phyloP scores from a whole-genome alignment of 2,888 invertebrate species.

The Alentia gelatinosa region DNA sequence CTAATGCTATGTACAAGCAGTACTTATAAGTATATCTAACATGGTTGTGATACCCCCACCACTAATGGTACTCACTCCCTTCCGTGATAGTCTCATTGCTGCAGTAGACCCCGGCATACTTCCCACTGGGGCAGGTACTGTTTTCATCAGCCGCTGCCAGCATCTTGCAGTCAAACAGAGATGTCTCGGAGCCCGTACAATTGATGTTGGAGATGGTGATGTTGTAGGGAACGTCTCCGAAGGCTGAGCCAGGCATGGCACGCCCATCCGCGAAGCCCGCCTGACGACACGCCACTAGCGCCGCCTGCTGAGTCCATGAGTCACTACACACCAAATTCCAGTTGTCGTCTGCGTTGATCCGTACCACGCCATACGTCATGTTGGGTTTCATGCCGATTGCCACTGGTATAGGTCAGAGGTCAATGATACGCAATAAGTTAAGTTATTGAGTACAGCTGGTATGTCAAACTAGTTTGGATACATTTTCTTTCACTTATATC shows the following conservation, averaged over 20 bases:
- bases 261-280: conserved; percentile 11
- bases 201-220: conserved; percentile 25
- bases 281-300: conserved; percentile 31
- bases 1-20: too few species aligned
- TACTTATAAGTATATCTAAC: too few species aligned
- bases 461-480: background rate
- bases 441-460: background rate
- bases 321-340: conserved; percentile 36
- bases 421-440: background rate
- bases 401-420: conserved; percentile 29
- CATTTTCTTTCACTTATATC: too few species aligned
- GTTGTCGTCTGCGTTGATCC: background rate
- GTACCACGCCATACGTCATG: conserved; percentile 39
- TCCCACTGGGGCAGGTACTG: background rate
- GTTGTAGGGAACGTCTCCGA: background rate
- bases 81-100: conserved; percentile 12
- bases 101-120: conserved; percentile 50
- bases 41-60: background rate
- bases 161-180: background rate
- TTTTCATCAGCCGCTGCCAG: background rate
- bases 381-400: background rate
- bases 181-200: conserved; percentile 41
- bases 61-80: background rate
- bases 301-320: background rate
- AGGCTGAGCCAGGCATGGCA: conserved; percentile 36